A percentile compares a stretch with the other conserved stretches of the same genome.
These are phyloP conservation scores for Drosophila triauraria DNA, from an alignment of 1,140 invertebrate species.

Conservation along the genomic window DNA sequence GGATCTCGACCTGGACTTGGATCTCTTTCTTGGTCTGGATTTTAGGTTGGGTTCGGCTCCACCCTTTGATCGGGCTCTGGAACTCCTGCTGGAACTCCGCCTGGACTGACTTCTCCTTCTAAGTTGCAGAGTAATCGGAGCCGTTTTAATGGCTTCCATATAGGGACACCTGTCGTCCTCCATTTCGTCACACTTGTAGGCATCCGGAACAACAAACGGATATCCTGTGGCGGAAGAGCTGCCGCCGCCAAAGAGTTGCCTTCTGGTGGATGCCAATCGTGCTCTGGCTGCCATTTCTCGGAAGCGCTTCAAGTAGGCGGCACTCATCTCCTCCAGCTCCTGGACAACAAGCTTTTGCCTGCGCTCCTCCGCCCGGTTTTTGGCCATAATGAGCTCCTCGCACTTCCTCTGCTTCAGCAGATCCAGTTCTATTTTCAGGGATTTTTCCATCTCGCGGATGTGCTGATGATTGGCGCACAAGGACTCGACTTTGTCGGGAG, in stretches of 20 bases:
- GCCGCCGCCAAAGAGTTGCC: slow-evolving; percentile 19
- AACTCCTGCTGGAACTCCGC: background rate
- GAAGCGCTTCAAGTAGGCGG: slow-evolving; percentile 35
- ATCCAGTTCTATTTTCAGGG: slow-evolving; percentile 25
- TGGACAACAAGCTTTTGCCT: slow-evolving; percentile 22
- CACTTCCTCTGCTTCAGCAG: slow-evolving; percentile 23
- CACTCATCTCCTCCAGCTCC: slow-evolving; percentile 47
- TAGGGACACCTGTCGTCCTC: background rate
- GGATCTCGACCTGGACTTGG: background rate
- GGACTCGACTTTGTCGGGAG: slow-evolving; percentile 14
- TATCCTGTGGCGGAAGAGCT: background rate
- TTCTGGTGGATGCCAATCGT: slow-evolving; percentile 32
- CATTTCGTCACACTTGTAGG: background rate
- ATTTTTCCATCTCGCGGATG: slow-evolving; percentile 54
- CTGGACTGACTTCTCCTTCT: background rate
- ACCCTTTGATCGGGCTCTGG: background rate
- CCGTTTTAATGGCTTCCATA: background rate
- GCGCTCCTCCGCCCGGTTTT: background rate
- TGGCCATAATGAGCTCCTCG: slow-evolving; percentile 2
- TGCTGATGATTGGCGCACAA: slow-evolving; percentile 41
- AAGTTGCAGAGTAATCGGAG: background rate
- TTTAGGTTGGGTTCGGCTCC: background rate
- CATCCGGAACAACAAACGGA: background rate
- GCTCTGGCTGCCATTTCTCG: slow-evolving; percentile 45
- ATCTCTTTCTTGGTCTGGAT: background rate